Evolutionary conservation across 1,140 invertebrate species (phyloP), one percentile per base, ranked within the genome.

Genomic region (Sarcophaga peregrina): DNA sequence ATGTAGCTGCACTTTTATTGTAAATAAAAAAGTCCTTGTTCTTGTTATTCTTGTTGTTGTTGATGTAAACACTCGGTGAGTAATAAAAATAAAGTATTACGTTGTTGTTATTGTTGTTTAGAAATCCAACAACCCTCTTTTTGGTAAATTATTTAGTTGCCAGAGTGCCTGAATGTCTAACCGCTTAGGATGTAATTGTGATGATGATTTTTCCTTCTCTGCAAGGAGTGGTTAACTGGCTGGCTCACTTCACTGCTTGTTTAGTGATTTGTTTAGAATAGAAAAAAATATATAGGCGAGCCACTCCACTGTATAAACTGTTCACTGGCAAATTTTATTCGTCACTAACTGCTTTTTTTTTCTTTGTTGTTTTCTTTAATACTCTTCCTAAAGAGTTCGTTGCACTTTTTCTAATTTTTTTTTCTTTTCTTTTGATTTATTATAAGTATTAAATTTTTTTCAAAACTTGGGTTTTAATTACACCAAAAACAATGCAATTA

Each of bases 211-310:
- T 25, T 72, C 62, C 62, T 8, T 72, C 37, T 72, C 58, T 62
- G 62, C 62, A 78, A 78, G 75, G 75, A 78, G 75, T 78, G 75
- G 75, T 78, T 52, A 47, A 8, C 50, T 52, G 75, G 47, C 47
- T 68, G 47, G 6, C n/a, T 8, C 50, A 15, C 10, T 52, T 8
- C 50, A 15, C 10, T 52, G 8, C n/a, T 76, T 48, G 50, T 15
- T 48, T 48, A 37, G 25, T 17, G 13, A 47, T 78, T 7, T 52
- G 52, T 52, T 11, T 78, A 75, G 5, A 78, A 15, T 78, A 50
- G 73, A 45, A 17, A 48, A 25, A 25, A 72, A 72, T 20, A 72
- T 25, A 72, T 20, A 78, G 75, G 75, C 75, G 48, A 52, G 75
- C 62, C 62, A 68, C 62, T 58, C 10, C 15, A 13, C 54, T 37